Evolutionary conservation across 2,113 vertebrate genomes (phyloP), one percentile per base, ranked within the genome.

Genomic region (Sardina pilchardus): DNA sequence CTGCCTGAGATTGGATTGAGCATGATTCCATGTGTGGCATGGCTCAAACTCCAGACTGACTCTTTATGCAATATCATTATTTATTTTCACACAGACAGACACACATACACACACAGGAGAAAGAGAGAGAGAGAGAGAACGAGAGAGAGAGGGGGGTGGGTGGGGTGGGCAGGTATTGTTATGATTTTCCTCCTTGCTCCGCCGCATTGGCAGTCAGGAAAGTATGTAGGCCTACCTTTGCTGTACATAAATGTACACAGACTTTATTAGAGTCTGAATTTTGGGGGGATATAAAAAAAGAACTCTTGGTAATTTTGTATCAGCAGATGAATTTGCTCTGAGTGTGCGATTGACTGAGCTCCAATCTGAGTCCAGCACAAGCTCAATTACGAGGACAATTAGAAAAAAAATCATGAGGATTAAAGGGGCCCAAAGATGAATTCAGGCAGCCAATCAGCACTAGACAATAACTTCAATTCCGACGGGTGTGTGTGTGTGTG

Each of bases 1-100:
- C 88, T 86, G 10, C 30, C 30, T 36, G 71, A 34, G 71, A 75
- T 75, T 78, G 30, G 71, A 78, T 78, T 78, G 71, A 78, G 30
- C 39, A 9, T 17, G 30, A 16, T 36, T 78, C 10, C 14, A 12
- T 78, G 26, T 39, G 16, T 16, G 12, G 71, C 12, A 36, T 78
- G 14, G 1, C n/a, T 17, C 2, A 63, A 4, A 9, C 6, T 30
- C 7, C n/a, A 26, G 26, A 9, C n/a, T 12, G 7, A 30, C 30
- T 78, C 26, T 36, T 16, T 19, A 36, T 78, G 26, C 71, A 78
- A 78, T 36, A 78, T 36, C 26, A 78, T 30, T 30, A 26, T 71
- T 14, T 71, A 0, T 71, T 34, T 34, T 30, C 63, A 71, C 63
- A 71, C 63, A 71, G 7, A 71, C 63, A 71, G 9, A 71, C 63